These are phyloP conservation scores for Apotomis betuletana DNA, from an alignment of 2,888 invertebrate genomes.

Conservation along the genomic window DNA sequence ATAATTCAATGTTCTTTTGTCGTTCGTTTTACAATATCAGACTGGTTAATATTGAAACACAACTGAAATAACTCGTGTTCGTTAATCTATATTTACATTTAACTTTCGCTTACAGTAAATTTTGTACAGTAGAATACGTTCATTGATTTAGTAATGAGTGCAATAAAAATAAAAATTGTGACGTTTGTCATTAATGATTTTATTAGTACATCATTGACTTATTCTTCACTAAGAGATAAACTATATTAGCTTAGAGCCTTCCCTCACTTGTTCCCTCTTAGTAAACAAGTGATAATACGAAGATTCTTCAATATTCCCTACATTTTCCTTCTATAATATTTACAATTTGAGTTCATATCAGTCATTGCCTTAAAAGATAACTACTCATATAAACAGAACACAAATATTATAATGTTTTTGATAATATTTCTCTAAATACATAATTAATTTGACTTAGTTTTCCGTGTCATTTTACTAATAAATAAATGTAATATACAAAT, in stretches of 20 bases:
- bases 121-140: conserved; percentile 32
- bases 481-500: conserved; percentile 7
- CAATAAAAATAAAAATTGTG: conserved; percentile 28
- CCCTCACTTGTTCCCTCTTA: conserved; percentile 45
- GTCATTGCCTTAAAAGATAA: conserved; percentile 58
- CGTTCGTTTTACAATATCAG: not conserved
- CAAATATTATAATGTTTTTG: conserved; percentile 1
- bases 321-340: conserved; percentile 48
- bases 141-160: conserved; percentile 31
- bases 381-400: conserved; percentile 19
- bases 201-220: conserved; percentile 24
- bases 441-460: conserved; percentile 12
- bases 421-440: conserved; percentile 18
- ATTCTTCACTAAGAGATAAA: conserved; percentile 38
- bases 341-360: conserved; percentile 58
- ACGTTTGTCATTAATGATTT: conserved; percentile 15
- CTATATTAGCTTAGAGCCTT: conserved; percentile 56
- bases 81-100: conserved; percentile 35
- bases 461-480: conserved; percentile 10
- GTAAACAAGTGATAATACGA: conserved; percentile 53
- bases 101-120: conserved; percentile 18
- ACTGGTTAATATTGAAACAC: not conserved
- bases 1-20: conserved; percentile 1
- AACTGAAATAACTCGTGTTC: conserved; percentile 6
- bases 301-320: conserved; percentile 47